Evolutionary conservation across 2,888 invertebrate species (phyloP), one percentile per base, ranked within the genome.

Genomic region (Leptinotarsa tumamoca): DNA sequence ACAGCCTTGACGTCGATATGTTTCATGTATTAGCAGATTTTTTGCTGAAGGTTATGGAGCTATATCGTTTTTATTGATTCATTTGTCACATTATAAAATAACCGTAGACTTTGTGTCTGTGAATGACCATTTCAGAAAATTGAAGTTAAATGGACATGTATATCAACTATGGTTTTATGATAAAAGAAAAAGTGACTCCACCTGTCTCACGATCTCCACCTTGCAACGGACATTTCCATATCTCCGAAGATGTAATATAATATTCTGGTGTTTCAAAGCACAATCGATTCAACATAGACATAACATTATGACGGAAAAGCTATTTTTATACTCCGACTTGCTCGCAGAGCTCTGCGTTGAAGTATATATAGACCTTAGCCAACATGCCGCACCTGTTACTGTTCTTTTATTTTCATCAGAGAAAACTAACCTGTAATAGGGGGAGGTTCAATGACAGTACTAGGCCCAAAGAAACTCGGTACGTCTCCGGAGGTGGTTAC

Each of bases 401-500:
- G 66, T 49, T 43, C 52, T 54, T 49, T 23, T 21, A 66, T 71
- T 71, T 52, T 66, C 71, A 33, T 50, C 43, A 3, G 43, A 43
- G 33, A 43, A 63, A 63, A 63, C 93, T 93, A 92, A 97, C 97
- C 97, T 93, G 97, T 95, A 87, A 97, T 97, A 83, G 95, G 95
- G 83, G 97, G 97, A 77, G 97, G 96, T 87, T 97, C 97, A 84
- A 95, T 93, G 83, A 94, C 93, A 80, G 94, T 93, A 86, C 95
- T 93, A 83, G 95, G 94, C 82, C 95, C 96, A 91, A 97, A 97
- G 92, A 98, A 98, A 86, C 96, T 95, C 82, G 96, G 95, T 86
- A 96, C 93, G 90, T 97, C 97, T 86, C 94, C 93, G 85, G 96
- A 95, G 76, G 97, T 97, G 86, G 97, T 96, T 84, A 97, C 96